Base-by-base conservation (phyloP, 2,113 vertebrate genomes). In the Zosterops hypoxanthus region DNA sequence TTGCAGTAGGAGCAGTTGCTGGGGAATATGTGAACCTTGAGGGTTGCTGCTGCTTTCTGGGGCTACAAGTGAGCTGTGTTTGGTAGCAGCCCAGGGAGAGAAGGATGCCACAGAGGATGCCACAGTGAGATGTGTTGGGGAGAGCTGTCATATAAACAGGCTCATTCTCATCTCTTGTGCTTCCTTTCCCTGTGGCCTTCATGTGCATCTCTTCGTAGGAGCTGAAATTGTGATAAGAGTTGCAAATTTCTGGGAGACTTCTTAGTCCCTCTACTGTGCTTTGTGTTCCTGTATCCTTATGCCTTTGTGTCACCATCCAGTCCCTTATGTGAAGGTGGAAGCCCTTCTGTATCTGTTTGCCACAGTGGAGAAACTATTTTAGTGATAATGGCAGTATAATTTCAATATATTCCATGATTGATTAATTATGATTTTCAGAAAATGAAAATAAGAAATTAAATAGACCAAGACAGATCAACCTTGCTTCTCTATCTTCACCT, bases 91-190 rank as follows among this genome's bases (percentile, higher is more conserved):
- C 36, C 22, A 9, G 39, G 52, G 25, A 34, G 46, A 44, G 36
- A 25, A 52, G 34, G 56, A 20, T 64, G 57, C 33, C 12, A 25
- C 44, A 57, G 8, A n/a, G n/a, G n/a, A n/a, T n/a, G n/a, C n/a
- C n/a, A n/a, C n/a, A n/a, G 5, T 39, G 36, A 39, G 8, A 86
- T 20, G 17, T 0, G 0, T 4, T 68, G 15, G 29, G 53, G 46
- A 41, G 33, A 14, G 4, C 42, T 22, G 21, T 33, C 26, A 5
- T 3, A 3, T 4, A 21, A 41, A 39, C 15, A 22, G n/a, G 14
- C 18, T 72, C 9, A 2, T 79, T 47, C 11, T 31, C 9, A 57
- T 72, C 21, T 61, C 52, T 36, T 25, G 5, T 25, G 2, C 25
- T 87, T 46, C 34, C 11, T 86, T 79, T 88, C 36, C 25, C 20